Percentiles rank a stretch among this genome's conserved stretches.
phyloP scores from a whole-genome alignment of 1,140 invertebrate species.

The Hyphantria cunea region DNA sequence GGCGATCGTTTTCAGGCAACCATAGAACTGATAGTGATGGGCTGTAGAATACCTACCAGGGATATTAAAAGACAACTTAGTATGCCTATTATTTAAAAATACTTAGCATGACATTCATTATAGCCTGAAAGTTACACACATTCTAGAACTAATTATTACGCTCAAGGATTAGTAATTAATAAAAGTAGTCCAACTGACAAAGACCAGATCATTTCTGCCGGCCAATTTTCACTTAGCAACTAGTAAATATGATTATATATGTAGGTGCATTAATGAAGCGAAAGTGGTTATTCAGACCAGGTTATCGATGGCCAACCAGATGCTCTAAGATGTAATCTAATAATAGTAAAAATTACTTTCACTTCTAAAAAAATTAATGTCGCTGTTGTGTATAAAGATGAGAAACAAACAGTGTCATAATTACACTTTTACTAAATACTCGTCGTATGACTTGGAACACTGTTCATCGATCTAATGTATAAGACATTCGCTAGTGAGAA shows the following conservation, averaged over 20 bases:
- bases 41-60: no score
- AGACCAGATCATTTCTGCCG: neutral
- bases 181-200: neutral
- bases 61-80: no score
- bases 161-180: no score
- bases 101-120: no score
- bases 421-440: constrained; percentile 8
- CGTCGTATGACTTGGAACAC: constrained; percentile 4
- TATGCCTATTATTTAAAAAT: no score
- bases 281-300: constrained; percentile 32
- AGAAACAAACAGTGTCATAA: constrained; percentile 10
- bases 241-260: constrained; percentile 4
- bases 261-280: constrained; percentile 32
- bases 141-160: no score
- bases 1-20: no score
- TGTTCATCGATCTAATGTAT: constrained; percentile 13
- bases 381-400: neutral
- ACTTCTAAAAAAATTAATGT: constrained; percentile 17
- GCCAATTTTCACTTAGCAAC: constrained; percentile 2
- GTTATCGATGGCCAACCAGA: neutral
- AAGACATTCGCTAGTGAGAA: constrained; percentile 26
- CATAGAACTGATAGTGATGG: no score
- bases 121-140: no score
- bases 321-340: constrained; percentile 10
- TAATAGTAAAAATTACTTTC: constrained; percentile 11